Evolutionary conservation across 2,113 vertebrate species (phyloP), one percentile per base, ranked within the genome.

Genomic region (Ammodytes marinus): DNA sequence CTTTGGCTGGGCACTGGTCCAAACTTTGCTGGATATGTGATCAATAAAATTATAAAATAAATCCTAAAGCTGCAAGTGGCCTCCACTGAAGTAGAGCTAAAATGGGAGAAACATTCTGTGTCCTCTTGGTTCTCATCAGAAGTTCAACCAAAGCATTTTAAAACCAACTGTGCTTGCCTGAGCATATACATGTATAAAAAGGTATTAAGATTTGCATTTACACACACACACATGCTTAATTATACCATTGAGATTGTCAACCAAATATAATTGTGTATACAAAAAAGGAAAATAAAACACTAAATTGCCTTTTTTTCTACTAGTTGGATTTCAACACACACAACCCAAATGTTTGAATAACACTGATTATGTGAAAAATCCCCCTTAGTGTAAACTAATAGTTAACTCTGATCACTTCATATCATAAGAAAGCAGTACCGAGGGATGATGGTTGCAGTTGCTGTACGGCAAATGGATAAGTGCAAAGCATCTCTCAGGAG

Each of bases 1-100:
- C 39, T 82, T 65, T 80, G 64, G 9, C 80, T 72, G 74, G 86
- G 79, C 79, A 27, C 40, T 1, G 27, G 55, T 70, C 83, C 85
- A 86, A 82, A 75, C 58, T 61, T 67, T 57, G 61, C 59, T 53
- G 67, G 79, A 46, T 74, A 79, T 53, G 67, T 77, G 69, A 90
- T 86, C 83, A 69, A 88, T 90, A 80, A 69, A 55, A 52, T 74
- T 89, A 83, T 55, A 42, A 83, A 84, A 82, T 88, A 57, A 86
- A 82, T 79, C 55, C 57, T 61, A 42, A 76, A 64, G 27, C 75
- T 76, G 54, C 27, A 65, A 80, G 68, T 40, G 14, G 74, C 19
- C 69, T 75, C 69, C 58, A 43, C 65, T 75, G 40, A 84, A 84
- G 65, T 64, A 63, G 37, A 83, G 69, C 74, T 64, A 27, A 45